phyloP scores from a whole-genome alignment of 2,797 vertebrate genomes.

The Varecia variegata region DNA sequence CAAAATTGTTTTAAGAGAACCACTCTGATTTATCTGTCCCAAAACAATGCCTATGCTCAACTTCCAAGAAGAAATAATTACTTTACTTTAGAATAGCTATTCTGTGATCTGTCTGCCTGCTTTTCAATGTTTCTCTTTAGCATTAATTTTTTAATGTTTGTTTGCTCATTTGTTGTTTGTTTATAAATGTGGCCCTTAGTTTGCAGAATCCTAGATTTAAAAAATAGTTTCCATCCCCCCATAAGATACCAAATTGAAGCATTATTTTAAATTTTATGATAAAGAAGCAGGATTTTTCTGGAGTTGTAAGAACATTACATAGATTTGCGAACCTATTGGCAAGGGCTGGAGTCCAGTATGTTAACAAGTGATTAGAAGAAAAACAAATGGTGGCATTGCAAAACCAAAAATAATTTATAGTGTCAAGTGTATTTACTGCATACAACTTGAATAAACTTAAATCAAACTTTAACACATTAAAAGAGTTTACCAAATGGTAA shows the following conservation, averaged over 20 bases:
- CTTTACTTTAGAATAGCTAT: neutral
- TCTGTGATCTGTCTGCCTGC: neutral
- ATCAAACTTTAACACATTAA: neutral
- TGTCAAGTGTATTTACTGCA: neutral
- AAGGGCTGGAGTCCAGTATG: neutral
- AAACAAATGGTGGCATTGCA: neutral
- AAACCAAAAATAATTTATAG: neutral
- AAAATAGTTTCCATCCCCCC: neutral
- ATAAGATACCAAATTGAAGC: neutral
- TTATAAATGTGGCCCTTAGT: neutral
- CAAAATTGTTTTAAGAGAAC: neutral
- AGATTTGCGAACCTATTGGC: neutral
- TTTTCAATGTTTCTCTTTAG: neutral
- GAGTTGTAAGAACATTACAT: neutral
- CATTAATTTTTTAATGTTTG: neutral
- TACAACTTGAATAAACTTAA: neutral
- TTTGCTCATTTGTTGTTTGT: neutral
- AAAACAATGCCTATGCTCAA: neutral
- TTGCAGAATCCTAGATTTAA: neutral
- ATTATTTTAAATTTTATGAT: neutral
- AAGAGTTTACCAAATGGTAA: neutral
- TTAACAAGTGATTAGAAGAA: neutral
- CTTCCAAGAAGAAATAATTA: neutral
- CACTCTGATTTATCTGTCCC: neutral
- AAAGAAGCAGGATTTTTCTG: neutral